These are phyloP conservation scores for Pyrgilauda ruficollis DNA, from an alignment of 2,113 vertebrate genomes.

Conservation along the genomic window DNA sequence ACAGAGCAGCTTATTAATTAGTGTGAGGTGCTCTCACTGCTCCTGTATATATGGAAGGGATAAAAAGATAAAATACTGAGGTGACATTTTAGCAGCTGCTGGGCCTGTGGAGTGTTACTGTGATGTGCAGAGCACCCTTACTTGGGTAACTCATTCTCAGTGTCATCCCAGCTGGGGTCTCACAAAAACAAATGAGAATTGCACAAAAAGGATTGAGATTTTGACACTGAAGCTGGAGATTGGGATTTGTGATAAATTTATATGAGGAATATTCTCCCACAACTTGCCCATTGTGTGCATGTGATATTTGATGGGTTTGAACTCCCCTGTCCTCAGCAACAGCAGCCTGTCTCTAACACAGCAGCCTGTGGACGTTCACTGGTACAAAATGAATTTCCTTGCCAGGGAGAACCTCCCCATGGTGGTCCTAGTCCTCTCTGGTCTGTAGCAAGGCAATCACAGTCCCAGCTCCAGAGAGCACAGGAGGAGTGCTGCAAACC, in stretches of 20 bases:
- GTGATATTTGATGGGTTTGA: background rate
- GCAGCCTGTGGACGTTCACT: background rate
- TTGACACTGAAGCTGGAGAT: background rate
- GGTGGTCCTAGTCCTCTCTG: background rate
- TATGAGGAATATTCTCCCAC: background rate
- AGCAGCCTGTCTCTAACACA: background rate
- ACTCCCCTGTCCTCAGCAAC: background rate
- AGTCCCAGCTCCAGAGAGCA: background rate
- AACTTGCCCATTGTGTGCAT: background rate
- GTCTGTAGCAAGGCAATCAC: background rate
- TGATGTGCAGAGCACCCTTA: background rate
- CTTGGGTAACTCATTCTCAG: background rate
- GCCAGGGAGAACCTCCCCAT: background rate
- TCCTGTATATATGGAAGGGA: background rate
- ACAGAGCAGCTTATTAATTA: conserved; percentile 56
- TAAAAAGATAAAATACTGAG: background rate
- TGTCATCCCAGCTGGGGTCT: background rate
- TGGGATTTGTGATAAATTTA: background rate
- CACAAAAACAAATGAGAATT: background rate
- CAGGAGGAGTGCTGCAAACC: background rate
- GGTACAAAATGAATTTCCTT: background rate
- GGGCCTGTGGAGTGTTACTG: background rate
- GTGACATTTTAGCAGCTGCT: background rate
- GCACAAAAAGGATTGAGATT: background rate
- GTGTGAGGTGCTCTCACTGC: conserved; percentile 13